A percentile compares a stretch with the other conserved stretches of the same genome.
Conservation (phyloP, 2,888 invertebrate genomes). For the Lycocerus yunnanus region DNA sequence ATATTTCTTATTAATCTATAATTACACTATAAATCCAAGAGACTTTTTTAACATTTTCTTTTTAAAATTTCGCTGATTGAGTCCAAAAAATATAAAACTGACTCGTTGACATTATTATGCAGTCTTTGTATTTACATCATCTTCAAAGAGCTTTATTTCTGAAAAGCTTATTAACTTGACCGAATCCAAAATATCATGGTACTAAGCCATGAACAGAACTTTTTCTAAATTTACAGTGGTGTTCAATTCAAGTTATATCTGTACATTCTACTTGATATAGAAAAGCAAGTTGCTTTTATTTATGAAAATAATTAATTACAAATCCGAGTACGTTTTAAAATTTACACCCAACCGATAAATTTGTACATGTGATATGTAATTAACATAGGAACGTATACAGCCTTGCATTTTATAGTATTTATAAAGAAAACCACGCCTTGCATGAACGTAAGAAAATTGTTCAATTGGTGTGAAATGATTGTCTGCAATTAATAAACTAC, state of each 20-base stretch:
- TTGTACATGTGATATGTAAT: neutral
- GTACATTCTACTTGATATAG: neutral
- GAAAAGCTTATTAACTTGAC: too few relatives aligned
- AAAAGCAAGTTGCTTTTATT: neutral
- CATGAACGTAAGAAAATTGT: conserved; percentile 1
- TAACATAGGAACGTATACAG: conserved; percentile 7
- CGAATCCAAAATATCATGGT: too few relatives aligned
- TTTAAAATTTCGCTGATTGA: too few relatives aligned
- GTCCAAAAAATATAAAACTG: too few relatives aligned
- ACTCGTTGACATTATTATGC: too few relatives aligned
- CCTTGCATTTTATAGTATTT: conserved; percentile 30
- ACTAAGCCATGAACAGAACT: neutral
- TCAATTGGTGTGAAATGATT: neutral
- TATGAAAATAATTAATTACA: neutral
- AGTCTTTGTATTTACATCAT: too few relatives aligned
- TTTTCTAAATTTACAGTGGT: neutral
- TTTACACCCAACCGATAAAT: neutral
- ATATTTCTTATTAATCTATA: too few relatives aligned
- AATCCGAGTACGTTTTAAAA: neutral
- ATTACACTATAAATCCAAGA: too few relatives aligned
- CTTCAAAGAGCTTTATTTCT: too few relatives aligned
- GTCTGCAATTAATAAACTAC: conserved; percentile 2
- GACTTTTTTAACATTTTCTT: too few relatives aligned
- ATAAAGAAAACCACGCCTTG: conserved; percentile 13
- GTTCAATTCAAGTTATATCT: neutral